Percentiles rank a stretch among this genome's conserved stretches.
These are phyloP conservation scores for Parazoanthus atlanticus DNA, from an alignment of 92 coral and sea anemone genomes.

Conservation along the genomic window DNA sequence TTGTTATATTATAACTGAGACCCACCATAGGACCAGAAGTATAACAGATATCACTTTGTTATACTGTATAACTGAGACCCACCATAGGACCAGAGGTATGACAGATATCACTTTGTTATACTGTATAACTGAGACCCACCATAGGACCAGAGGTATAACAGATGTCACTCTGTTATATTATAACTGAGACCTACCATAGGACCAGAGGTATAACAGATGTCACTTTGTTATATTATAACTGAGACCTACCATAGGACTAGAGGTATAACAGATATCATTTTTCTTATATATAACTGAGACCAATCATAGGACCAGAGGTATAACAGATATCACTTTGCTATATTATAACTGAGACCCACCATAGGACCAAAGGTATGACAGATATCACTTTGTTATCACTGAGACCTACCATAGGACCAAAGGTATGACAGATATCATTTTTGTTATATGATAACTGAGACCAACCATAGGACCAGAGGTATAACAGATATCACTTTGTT, in stretches of 20 bases:
- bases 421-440: background rate
- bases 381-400: background rate
- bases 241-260: background rate
- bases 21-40: no score
- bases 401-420: background rate
- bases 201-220: slow-evolving; percentile 60
- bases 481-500: background rate
- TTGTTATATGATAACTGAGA: slow-evolving; percentile 41
- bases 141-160: no score
- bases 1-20: background rate
- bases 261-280: background rate
- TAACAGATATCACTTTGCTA: background rate
- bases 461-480: slow-evolving; percentile 42
- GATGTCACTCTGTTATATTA: background rate
- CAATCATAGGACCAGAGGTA: slow-evolving; percentile 70
- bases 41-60: no score
- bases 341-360: slow-evolving; percentile 27
- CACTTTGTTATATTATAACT: background rate
- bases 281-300: slow-evolving; percentile 60
- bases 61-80: no score
- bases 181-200: slow-evolving; percentile 64
- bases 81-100: slow-evolving; percentile 55
- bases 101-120: background rate
- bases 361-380: slow-evolving; percentile 67
- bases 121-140: slow-evolving; percentile 60